Percentiles rank a stretch among this genome's conserved stretches.
phyloP scores from a whole-genome alignment of 2,113 vertebrate genomes.

The Taurulus bubalis region DNA sequence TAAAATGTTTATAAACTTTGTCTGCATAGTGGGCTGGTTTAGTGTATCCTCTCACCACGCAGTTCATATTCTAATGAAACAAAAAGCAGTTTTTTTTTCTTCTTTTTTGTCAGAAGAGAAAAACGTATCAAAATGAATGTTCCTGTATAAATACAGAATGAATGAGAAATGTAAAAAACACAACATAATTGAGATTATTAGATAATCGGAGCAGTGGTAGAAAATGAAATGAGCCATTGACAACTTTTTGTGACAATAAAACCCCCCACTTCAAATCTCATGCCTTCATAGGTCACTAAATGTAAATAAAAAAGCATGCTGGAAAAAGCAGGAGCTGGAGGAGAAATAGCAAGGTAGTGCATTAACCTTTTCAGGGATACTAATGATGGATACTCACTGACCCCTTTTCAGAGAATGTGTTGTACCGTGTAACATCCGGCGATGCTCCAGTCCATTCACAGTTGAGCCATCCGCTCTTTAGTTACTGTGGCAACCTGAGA shows the following conservation, averaged over 20 bases:
- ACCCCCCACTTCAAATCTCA: constrained; percentile 24
- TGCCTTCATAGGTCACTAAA: constrained; percentile 40
- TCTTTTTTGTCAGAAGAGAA: background rate
- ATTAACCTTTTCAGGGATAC: constrained; percentile 69
- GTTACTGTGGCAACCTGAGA: constrained; percentile 66
- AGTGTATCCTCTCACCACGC: constrained; percentile 1
- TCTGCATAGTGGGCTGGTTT: background rate
- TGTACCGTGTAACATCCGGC: constrained; percentile 43
- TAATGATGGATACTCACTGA: constrained; percentile 49
- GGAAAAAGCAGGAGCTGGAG: constrained; percentile 38
- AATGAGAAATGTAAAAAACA: constrained; percentile 1
- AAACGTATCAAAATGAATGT: constrained; percentile 6
- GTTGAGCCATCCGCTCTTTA: constrained; percentile 10
- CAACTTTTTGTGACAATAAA: constrained; percentile 43
- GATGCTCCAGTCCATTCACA: constrained; percentile 38
- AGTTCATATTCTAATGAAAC: constrained; percentile 9
- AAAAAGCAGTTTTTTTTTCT: background rate
- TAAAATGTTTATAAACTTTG: constrained; percentile 9
- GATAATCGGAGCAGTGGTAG: background rate
- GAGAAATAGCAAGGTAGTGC: constrained; percentile 55
- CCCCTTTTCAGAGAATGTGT: constrained; percentile 56
- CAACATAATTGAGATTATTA: constrained; percentile 14
- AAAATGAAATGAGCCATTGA: constrained; percentile 25
- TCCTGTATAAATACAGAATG: constrained; percentile 6
- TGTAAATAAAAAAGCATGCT: constrained; percentile 27